Evolutionary conservation across 2,113 vertebrate species (phyloP), one percentile per base, ranked within the genome.

Genomic region (Aegithalos caudatus): DNA sequence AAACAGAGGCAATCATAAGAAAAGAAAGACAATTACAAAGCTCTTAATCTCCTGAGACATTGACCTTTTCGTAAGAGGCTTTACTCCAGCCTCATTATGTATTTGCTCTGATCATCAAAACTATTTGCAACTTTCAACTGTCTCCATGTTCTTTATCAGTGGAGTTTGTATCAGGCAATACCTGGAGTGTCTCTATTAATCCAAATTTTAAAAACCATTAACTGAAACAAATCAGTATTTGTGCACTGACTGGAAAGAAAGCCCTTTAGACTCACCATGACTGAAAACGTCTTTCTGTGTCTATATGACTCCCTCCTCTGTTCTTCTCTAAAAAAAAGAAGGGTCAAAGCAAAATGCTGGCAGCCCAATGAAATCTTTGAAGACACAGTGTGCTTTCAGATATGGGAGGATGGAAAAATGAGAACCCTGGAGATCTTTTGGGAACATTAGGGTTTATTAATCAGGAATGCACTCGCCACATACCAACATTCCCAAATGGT

Each of bases 361-460:
- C n/a, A 90, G 85, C n/a, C 76, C 74, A 83, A 1, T 31, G n/a
- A 86, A 86, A 81, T 70, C 71, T 82, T 90, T 88, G 76, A 88
- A 83, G 74, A 74, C 76, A 91, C 37, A 78, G 57, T 81, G 79
- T 86, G 71, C 80, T 93, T 95, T 83, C 86, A 86, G 80, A 91
- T 95, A 89, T 60, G 83, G 90, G 65, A 84, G 25, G 91, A 86
- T 67, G 61, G 91, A 92, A 95, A 94, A 88, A 94, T 64, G 24
- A 95, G 77, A 96, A 87, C 65, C 72, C 81, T 81, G 60, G 86
- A 90, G 72, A 92, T 84, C 72, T 76, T 91, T 79, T 1, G 18
- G 82, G 88, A 95, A 91, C 88, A 92, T 86, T 67, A 91, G 65
- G 88, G 65, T 88, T 94, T 94, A 86, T 84, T 87, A 91, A 95